Base-by-base conservation (phyloP, 2,113 vertebrate genomes). In the Corvus cornix region DNA sequence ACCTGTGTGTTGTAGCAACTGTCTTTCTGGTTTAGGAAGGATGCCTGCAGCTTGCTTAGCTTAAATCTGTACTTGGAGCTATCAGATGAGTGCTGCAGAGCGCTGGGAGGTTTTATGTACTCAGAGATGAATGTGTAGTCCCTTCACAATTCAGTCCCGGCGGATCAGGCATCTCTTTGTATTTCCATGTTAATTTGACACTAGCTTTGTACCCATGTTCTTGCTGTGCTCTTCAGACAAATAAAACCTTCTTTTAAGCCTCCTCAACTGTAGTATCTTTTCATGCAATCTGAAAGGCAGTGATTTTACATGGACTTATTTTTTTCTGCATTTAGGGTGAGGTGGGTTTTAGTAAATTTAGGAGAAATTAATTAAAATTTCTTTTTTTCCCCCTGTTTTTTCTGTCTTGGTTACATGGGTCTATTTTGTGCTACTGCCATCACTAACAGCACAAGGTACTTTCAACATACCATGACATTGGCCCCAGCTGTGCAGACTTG, bases 181-280 rank as follows among this genome's bases (percentile, higher is more conserved):
- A 59, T 89, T 95, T 73, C 63, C 81, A 16, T 94, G 89, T 92
- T 97, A 95, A 97, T 96, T 93, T 93, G 94, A 90, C 84, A 53
- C 87, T 90, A 33, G 80, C 90, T 95, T 96, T 93, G 86, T 96
- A 82, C 90, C 69, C 48, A 1, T 91, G 88, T 96, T 96, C 89
- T 94, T 97, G 93, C 89, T 95, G 69, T 91, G 80, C 94, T 91
- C 89, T 96, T 95, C 90, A 96, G 88, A 96, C 80, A 96, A 96
- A 96, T 93, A 89, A 78, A 97, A 94, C 92, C 92, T 96, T 49
- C 84, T 83, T 96, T 95, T 89, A 72, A 90, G 60, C 85, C 83
- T 90, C 64, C 92, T 90, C 79, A 46, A 93, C 75, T 92, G 83
- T 93, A 93, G 92, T 92, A 76, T 93, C 88, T 95, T 87, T 90